phyloP scores from a whole-genome alignment of 53 echinoderm and acorn worm species.

The Echinometra lucunter region DNA sequence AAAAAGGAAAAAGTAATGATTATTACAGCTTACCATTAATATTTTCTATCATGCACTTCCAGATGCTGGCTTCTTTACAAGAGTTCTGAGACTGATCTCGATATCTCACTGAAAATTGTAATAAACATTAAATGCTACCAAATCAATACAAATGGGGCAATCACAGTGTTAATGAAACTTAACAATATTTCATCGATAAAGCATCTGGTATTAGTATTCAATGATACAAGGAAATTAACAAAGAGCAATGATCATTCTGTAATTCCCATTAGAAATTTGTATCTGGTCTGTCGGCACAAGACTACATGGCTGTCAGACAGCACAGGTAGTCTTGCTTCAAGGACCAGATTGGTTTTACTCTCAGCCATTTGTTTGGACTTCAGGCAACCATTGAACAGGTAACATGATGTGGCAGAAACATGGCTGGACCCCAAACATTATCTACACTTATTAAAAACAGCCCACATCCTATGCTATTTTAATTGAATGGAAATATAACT shows the following conservation, averaged over 20 bases:
- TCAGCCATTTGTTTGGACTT: slow-evolving; percentile 69
- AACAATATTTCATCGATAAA: not conserved
- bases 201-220: not conserved
- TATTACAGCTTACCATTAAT: not conserved
- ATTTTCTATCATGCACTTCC: not conserved
- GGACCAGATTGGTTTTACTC: slow-evolving; percentile 52
- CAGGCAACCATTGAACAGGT: slow-evolving; percentile 46
- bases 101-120: not conserved
- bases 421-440: not conserved
- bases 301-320: slow-evolving; percentile 69
- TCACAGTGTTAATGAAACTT: too few species aligned
- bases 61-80: not conserved
- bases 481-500: not conserved
- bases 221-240: not conserved
- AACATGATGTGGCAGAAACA: slow-evolving; percentile 65
- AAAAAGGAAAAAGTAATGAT: not conserved
- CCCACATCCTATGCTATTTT: not conserved
- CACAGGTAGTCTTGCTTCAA: slow-evolving; percentile 66
- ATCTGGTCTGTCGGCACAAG: slow-evolving; percentile 66
- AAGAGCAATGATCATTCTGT: not conserved
- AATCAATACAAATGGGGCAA: too few species aligned
- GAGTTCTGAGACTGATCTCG: not conserved
- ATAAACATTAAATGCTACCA: not conserved
- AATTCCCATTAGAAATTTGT: not conserved
- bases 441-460: not conserved